phyloP scores from a whole-genome alignment of 2,888 invertebrate species.

The Drosophila neutralis region DNA sequence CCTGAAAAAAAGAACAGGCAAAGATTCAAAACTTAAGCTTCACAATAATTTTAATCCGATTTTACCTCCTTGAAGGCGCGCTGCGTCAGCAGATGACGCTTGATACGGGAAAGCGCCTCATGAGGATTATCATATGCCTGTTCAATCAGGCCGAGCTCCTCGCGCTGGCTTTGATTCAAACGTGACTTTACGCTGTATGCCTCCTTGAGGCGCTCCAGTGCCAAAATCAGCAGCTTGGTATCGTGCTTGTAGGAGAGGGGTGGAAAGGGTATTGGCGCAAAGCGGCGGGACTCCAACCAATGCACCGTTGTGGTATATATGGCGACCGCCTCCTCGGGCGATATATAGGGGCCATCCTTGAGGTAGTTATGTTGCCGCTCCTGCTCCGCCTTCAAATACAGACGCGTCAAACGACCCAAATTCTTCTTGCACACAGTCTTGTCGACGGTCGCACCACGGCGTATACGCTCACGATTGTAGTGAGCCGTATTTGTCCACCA shows the following conservation, averaged over 20 bases:
- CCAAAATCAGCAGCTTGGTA: slow-evolving; percentile 98
- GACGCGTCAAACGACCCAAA: slow-evolving; percentile 97
- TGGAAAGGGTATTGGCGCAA: slow-evolving; percentile 99
- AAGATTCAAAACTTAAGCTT: not conserved
- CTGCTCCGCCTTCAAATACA: slow-evolving; percentile 99
- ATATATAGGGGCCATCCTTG: slow-evolving; percentile 99
- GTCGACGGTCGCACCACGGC: slow-evolving; percentile 99
- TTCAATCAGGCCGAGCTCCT: slow-evolving; percentile 99
- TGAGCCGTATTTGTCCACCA: slow-evolving; percentile 99
- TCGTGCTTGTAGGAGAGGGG: slow-evolving; percentile 99
- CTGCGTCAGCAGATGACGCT: slow-evolving; percentile 99
- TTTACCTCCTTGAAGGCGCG: slow-evolving; percentile 97
- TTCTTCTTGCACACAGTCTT: slow-evolving; percentile 99
- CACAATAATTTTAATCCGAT: not conserved
- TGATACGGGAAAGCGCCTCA: slow-evolving; percentile 99
- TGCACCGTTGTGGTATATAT: slow-evolving; percentile 99
- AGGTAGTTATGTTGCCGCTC: slow-evolving; percentile 99
- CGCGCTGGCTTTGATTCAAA: slow-evolving; percentile 98
- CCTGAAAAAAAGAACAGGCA: slow-evolving; percentile 85
- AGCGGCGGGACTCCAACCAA: slow-evolving; percentile 99
- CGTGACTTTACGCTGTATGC: slow-evolving; percentile 99
- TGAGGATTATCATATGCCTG: slow-evolving; percentile 99
- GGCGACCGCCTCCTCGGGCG: slow-evolving; percentile 99
- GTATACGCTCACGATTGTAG: slow-evolving; percentile 99
- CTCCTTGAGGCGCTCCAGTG: slow-evolving; percentile 97